These are phyloP conservation scores for Scolopax bukidnonensis DNA, from an alignment of 2,797 vertebrate species.

Conservation along the genomic window DNA sequence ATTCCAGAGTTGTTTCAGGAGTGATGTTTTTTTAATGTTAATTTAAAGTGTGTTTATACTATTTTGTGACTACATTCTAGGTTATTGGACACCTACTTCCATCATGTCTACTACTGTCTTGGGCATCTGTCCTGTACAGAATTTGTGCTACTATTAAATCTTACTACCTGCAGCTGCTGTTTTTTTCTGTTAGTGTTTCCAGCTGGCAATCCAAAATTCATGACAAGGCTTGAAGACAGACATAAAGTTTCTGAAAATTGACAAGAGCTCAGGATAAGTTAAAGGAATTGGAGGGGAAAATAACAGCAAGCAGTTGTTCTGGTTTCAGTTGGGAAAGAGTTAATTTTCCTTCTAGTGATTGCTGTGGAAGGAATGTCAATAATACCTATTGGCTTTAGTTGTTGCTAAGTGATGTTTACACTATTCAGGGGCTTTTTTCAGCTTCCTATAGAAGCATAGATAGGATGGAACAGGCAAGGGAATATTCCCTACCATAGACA, in stretches of 20 bases:
- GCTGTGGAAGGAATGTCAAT: background rate
- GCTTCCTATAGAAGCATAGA: background rate
- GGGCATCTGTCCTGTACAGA: background rate
- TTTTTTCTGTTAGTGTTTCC: background rate
- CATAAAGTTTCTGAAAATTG: background rate
- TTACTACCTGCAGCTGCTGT: background rate
- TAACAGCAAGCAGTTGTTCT: background rate
- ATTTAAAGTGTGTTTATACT: background rate
- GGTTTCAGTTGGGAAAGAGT: background rate
- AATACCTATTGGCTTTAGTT: background rate
- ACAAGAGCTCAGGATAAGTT: background rate
- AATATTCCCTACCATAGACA: background rate
- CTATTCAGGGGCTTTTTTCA: background rate
- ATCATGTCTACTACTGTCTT: background rate
- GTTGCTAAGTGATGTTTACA: background rate
- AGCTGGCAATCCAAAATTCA: constrained; percentile 11
- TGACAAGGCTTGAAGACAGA: background rate
- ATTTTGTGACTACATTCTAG: background rate
- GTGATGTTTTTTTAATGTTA: background rate
- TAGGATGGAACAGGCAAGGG: background rate
- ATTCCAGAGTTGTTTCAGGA: background rate
- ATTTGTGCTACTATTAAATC: background rate
- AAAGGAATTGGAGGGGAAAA: background rate
- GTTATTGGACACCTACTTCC: background rate
- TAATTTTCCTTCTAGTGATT: background rate